phyloP scores from a whole-genome alignment of 2,797 vertebrate species.

The Hydrocynus forskahlii region DNA sequence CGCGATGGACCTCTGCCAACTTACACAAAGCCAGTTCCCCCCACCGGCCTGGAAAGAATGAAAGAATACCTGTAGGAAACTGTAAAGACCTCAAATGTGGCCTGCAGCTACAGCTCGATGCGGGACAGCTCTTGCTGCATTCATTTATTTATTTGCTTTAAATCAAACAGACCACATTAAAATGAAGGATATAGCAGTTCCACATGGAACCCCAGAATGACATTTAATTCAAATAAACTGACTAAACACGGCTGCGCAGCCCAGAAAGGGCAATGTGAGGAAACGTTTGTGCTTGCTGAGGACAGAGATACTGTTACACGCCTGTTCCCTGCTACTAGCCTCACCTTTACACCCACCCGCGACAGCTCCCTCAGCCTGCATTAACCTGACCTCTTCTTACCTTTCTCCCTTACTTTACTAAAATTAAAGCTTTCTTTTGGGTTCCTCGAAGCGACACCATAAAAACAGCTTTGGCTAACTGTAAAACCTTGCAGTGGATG shows the following conservation, averaged over 20 bases:
- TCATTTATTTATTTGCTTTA: slow-evolving; percentile 48
- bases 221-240: slow-evolving; percentile 66
- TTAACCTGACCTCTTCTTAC: neutral
- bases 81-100: slow-evolving; percentile 63
- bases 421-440: neutral
- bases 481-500: neutral
- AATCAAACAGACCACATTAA: slow-evolving; percentile 68
- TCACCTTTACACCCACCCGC: slow-evolving; percentile 36
- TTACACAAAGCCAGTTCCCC: slow-evolving; percentile 63
- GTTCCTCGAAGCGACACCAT: no score
- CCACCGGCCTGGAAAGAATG: slow-evolving; percentile 50
- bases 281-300: slow-evolving; percentile 60
- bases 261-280: slow-evolving; percentile 56
- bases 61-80: slow-evolving; percentile 68
- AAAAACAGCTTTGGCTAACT: neutral
- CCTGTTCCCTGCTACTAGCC: slow-evolving; percentile 48
- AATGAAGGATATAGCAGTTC: slow-evolving; percentile 67
- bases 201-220: slow-evolving; percentile 65
- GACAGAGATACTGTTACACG: slow-evolving; percentile 59
- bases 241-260: slow-evolving; percentile 47
- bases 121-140: slow-evolving; percentile 50
- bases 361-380: neutral
- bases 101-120: slow-evolving; percentile 48
- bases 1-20: slow-evolving; percentile 59
- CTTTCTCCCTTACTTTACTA: neutral